Evolutionary conservation across 30 jellyfish, hydroid and myxozoan genomes (phyloP), one percentile per base, ranked within the genome.

Genomic region (Turritopsis dohrnii): DNA sequence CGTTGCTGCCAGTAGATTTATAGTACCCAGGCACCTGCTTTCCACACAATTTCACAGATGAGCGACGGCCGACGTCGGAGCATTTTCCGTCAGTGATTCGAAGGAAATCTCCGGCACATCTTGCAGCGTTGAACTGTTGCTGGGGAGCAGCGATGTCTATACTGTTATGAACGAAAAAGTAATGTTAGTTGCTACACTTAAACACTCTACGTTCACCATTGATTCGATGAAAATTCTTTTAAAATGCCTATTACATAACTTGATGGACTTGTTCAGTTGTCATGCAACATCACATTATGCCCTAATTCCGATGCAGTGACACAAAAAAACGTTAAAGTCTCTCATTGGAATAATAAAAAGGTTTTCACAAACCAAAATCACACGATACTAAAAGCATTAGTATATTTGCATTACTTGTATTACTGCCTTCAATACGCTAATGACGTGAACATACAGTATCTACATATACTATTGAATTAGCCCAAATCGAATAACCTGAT

Each of bases 11-110:
- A 22, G 94, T 76, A 52, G 98, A 93, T n/a, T 53, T 69, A 60
- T 71, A 83, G 18, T 81, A 77, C 19, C 76, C 71, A 29, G 98
- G 96, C 23, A 77, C 60, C 23, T 84, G 85, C 8, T 26, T 71
- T 31, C 98, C 98, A 77, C 98, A 93, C 31, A 53, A 84, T 18
- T 75, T 21, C 0, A 89, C 54, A 24, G 54, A 81, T 17, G 98
- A 88, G 16, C 52, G 75, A 8, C 9, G 72, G 1, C 69, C 3
- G 18, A 29, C 84, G 60, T 60, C 90, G 13, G 66, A 30, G 90
- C 98, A 93, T 29, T 85, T 74, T 13, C 98, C 96, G 81, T 88
- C 95, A 1, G 86, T 83, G 75, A 93, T 73, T 25, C 96, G 95
- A 22, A 93, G 76, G 41, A 84, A 93, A 74, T 93, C 96, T 1